Evolutionary conservation across 2,888 invertebrate species (phyloP).

Genomic region (Agrotis segetum): DNA sequence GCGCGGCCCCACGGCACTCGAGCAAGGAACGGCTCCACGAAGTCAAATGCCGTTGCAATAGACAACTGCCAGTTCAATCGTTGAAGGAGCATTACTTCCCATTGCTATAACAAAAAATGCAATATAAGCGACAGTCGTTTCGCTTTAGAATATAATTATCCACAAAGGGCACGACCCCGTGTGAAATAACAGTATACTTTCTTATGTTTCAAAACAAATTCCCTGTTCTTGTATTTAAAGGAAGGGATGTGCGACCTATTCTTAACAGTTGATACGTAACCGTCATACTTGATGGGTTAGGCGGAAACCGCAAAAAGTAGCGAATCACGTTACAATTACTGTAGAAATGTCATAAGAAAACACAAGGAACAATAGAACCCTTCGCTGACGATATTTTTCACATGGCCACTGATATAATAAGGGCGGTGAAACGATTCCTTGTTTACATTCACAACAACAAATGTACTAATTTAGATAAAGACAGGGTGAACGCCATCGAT

Average conservation of each 20-base stretch:
- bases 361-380: slow-evolving; percentile 68
- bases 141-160: slow-evolving; percentile 66
- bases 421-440: slow-evolving; percentile 52
- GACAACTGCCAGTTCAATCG: slow-evolving; percentile 95
- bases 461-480: slow-evolving; percentile 67
- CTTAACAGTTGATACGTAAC: slow-evolving; percentile 85
- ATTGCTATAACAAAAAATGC: slow-evolving; percentile 91
- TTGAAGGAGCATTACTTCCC: slow-evolving; percentile 95
- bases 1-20: slow-evolving; percentile 92
- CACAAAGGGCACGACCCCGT: slow-evolving; percentile 76
- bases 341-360: slow-evolving; percentile 74
- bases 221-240: slow-evolving; percentile 64
- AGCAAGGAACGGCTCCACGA: slow-evolving; percentile 95
- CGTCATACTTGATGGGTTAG: slow-evolving; percentile 87
- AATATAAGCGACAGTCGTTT: slow-evolving; percentile 55
- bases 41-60: slow-evolving; percentile 95
- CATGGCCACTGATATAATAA: slow-evolving; percentile 63
- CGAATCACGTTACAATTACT: slow-evolving; percentile 83
- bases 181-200: slow-evolving; percentile 72
- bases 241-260: slow-evolving; percentile 78
- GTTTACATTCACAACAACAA: slow-evolving; percentile 55
- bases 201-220: slow-evolving; percentile 64
- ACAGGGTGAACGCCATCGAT: slow-evolving; percentile 62
- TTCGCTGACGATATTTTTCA: slow-evolving; percentile 55
- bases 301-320: slow-evolving; percentile 90